Evolutionary conservation across 2,888 invertebrate genomes (phyloP).

Genomic region (Ypsolopha scabrella): DNA sequence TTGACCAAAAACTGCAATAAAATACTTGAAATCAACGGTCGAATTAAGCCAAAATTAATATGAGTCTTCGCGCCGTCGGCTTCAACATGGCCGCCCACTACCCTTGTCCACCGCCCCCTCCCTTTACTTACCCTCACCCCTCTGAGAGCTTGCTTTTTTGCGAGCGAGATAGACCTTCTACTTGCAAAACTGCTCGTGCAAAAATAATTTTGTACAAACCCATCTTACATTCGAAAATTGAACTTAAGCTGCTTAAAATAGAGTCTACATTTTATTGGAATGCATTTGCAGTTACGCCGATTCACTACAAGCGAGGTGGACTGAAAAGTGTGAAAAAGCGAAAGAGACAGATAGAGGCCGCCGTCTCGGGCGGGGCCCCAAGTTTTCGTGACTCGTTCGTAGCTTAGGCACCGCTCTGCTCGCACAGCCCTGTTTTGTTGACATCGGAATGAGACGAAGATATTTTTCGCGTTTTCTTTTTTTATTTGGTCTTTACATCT

Average conservation of each 20-base stretch:
- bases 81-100: constrained; percentile 53
- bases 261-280: constrained; percentile 13
- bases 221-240: fast-evolving
- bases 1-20: constrained; percentile 23
- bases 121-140: constrained; percentile 26
- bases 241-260: background rate
- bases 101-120: constrained; percentile 21
- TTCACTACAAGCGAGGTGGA: constrained; percentile 16
- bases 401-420: constrained; percentile 57
- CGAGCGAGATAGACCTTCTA: constrained; percentile 66
- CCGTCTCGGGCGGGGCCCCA: constrained; percentile 66
- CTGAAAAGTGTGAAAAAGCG: constrained; percentile 70
- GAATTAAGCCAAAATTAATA: constrained; percentile 65
- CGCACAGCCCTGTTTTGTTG: constrained; percentile 26
- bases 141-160: constrained; percentile 58
- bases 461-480: constrained; percentile 68
- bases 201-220: constrained; percentile 54
- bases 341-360: constrained; percentile 67
- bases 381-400: constrained; percentile 69
- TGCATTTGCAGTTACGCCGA: constrained; percentile 16
- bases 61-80: constrained; percentile 58
- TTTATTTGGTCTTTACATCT: constrained; percentile 59
- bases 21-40: constrained; percentile 51
- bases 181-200: constrained; percentile 60
- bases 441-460: constrained; percentile 42